Evolutionary conservation across 2,113 vertebrate genomes (phyloP).

Genomic region (Atractosteus spatula): DNA sequence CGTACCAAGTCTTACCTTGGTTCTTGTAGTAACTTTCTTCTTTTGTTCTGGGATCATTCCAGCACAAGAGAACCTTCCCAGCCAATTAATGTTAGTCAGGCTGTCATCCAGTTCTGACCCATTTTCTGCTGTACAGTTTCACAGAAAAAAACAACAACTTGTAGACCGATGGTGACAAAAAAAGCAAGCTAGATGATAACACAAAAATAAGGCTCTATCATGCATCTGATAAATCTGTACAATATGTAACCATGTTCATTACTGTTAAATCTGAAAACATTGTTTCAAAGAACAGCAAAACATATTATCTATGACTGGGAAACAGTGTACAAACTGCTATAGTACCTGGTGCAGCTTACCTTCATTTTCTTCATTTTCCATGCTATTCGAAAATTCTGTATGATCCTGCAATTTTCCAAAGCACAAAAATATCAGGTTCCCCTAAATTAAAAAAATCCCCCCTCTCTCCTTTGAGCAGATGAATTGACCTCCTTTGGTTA

Average conservation of each 20-base stretch:
- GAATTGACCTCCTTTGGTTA: no score
- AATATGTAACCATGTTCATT: background rate
- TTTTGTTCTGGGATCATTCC: background rate
- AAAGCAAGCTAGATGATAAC: no score
- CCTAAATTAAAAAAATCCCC: no score
- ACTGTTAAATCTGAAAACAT: background rate
- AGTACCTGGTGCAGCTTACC: background rate
- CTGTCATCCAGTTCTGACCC: slow-evolving; percentile 13
- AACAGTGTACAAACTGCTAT: background rate
- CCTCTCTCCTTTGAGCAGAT: no score
- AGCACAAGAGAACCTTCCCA: background rate
- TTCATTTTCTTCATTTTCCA: slow-evolving; percentile 6
- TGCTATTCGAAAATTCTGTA: background rate
- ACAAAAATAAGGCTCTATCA: no score
- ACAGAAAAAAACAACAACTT: no score
- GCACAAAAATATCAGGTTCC: background rate
- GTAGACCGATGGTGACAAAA: no score
- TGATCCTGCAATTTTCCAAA: background rate
- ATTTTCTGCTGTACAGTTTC: background rate
- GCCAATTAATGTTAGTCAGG: background rate
- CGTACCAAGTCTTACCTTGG: background rate
- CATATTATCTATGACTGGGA: background rate
- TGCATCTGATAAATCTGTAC: no score
- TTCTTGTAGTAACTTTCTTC: background rate
- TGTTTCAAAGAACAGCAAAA: background rate